Evolutionary conservation across 37 sponge, comb jelly and placozoan species (phyloP).

Genomic region (Theonella swinhoei): DNA sequence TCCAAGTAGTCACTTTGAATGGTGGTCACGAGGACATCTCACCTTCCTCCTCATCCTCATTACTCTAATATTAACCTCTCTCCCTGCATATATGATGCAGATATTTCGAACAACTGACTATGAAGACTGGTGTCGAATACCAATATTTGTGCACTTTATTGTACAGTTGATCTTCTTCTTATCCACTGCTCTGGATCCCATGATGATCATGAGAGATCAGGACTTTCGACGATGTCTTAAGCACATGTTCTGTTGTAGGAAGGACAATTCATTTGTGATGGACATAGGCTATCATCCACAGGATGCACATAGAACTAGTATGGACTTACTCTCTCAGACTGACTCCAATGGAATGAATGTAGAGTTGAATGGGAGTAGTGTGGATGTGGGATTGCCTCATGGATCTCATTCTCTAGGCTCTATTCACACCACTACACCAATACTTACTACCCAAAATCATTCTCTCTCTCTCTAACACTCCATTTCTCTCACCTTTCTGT

Average conservation of each 20-base stretch:
- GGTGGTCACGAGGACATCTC: background rate
- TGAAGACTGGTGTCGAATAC: background rate
- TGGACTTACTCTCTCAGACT: too few relatives aligned
- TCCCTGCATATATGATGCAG: slow-evolving; percentile 15
- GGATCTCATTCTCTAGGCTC: too few relatives aligned
- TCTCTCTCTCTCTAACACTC: too few relatives aligned
- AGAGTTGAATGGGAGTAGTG: too few relatives aligned
- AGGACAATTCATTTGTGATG: too few relatives aligned
- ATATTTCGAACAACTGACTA: background rate
- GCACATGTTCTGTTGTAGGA: slow-evolving; percentile 3
- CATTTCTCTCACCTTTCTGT: too few relatives aligned
- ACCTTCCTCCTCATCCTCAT: slow-evolving; percentile 34
- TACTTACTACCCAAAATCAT: too few relatives aligned
- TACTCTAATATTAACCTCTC: slow-evolving; percentile 3
- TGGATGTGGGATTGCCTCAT: too few relatives aligned
- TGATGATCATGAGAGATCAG: slow-evolving; percentile 44
- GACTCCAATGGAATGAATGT: too few relatives aligned
- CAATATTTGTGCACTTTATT: slow-evolving; percentile 19
- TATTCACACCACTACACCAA: too few relatives aligned
- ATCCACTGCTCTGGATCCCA: slow-evolving; percentile 12
- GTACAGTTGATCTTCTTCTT: background rate
- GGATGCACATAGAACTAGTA: background rate
- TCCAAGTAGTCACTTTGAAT: background rate
- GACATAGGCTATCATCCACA: background rate
- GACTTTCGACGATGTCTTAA: slow-evolving; percentile 27